Base-by-base conservation (phyloP, 2,113 vertebrate genomes). In the Tupaia chinensis region DNA sequence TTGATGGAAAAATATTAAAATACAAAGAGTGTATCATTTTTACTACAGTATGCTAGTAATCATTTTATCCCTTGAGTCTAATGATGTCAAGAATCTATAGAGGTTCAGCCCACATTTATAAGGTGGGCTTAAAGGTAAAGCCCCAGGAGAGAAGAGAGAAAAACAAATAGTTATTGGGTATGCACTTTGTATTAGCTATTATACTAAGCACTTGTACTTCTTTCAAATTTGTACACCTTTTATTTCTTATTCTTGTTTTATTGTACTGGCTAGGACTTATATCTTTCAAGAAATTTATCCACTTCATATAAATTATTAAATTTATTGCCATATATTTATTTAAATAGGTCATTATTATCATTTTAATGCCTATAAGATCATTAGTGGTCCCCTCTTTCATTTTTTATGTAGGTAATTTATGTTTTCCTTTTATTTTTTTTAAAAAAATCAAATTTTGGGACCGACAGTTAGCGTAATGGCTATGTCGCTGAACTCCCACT, bases 231-330 rank as follows among this genome's bases (percentile, higher is more conserved):
- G 6, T 85, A 10, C 68, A 8, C 14, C 9, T 76, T 93, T 79
- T 58, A 34, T 66, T 84, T 86, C 17, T 44, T 53, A 27, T 73
- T 93, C 17, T 65, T 90, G 10, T 9, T 63, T 69, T 93, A 66
- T 69, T 74, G 72, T 12, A 23, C 56, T 84, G 27, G 7, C 27
- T 73, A 34, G 16, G 29, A 44, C 86, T 86, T 87, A 13, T 61
- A 7, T 82, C 20, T 78, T 93, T 83, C 29, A 17, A 79, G 25
- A 20, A 93, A 96, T 91, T 94, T 80, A 22, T 82, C 58, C 3
- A 32, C 4, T 73, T 82, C 17, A 54, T 58, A 10, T 68, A 4
- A 69, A 34, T 73, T 63, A 5, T 90, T 78, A 60, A 74, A 68
- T 68, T 77, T 77, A 73, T 83, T 81, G 22, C 32, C 20, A 69